Base-by-base conservation (phyloP, 2,797 vertebrate species). In the Sparus aurata region DNA sequence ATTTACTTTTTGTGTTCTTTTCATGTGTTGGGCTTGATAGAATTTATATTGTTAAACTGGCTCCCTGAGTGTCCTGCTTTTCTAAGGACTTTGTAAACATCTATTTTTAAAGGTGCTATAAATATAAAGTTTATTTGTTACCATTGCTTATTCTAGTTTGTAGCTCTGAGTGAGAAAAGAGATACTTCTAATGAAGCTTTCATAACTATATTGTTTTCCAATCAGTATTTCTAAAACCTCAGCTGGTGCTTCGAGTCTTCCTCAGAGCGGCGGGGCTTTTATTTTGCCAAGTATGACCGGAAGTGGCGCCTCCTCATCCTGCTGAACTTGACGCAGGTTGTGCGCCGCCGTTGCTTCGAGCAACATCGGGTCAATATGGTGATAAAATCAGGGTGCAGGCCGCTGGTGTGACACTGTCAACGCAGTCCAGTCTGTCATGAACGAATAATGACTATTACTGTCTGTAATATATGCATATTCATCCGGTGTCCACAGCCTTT, bases 321-420 rank as follows among this genome's bases (percentile, higher is more conserved):
- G 2, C 11, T 1, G 0, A 12, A 0, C 0, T 12, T 80, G 2
- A 77, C 64, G 1, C 38, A n/a, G 17, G 6, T 49, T 61, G 0
- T 22, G 30, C n/a, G 12, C 50, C 52, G 30, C 64, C 52, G 77
- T 47, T 68, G 64, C 66, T 66, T 76, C 61, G 8, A 4, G 15
- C 25, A 58, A 76, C 73, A 27, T 41, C 43, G 41, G 80, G 83
- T 87, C 83, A 41, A 84, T 85, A 82, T 41, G 68, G 57, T 66
- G 81, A 80, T 34, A 54, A 23, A 22, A 45, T 1, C 0, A n/a
- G 34, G 38, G 15, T 12, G 22, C 59, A 70, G 83, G 84, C 91
- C 88, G 59, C 77, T 61, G 25, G 8, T 72, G 15, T 63, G 55
- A 7, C 64, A n/a, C 2, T 16, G 16, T 3, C 6, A 20, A 43